phyloP scores from a whole-genome alignment of 2,797 vertebrate genomes.

The Hemitrygon akajei region DNA sequence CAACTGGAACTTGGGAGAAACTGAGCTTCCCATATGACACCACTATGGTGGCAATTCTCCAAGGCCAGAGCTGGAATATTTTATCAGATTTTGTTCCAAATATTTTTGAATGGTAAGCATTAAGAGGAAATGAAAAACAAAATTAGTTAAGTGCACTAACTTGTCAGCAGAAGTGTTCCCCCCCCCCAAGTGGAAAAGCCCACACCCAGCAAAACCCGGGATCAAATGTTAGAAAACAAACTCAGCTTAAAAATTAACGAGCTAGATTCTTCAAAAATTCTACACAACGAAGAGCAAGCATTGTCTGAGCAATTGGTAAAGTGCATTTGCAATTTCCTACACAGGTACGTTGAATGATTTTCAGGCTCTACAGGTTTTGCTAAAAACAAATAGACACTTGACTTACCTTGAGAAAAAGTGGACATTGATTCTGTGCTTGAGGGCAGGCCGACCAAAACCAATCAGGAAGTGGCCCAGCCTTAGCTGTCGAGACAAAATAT shows the following conservation, averaged over 20 bases:
- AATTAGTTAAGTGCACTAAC: background rate
- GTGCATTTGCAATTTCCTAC: background rate
- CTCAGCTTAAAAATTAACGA: background rate
- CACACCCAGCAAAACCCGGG: too few relatives aligned
- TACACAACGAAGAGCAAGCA: background rate
- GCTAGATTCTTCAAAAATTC: background rate
- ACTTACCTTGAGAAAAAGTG: conserved; percentile 92
- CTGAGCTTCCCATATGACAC: background rate
- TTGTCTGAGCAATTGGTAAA: background rate
- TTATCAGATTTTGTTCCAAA: background rate
- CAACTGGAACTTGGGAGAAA: background rate
- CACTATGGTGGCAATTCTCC: background rate
- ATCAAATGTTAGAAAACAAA: background rate
- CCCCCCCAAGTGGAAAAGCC: background rate
- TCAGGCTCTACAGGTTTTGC: background rate
- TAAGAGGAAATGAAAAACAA: background rate
- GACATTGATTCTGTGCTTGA: conserved; percentile 98
- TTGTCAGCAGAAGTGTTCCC: background rate
- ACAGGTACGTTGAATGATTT: background rate
- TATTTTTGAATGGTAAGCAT: background rate
- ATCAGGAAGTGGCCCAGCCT: conserved; percentile 91
- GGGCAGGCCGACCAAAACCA: conserved; percentile 98
- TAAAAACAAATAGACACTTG: conserved; percentile 17
- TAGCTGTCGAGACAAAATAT: conserved; percentile 95
- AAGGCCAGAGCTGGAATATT: background rate